Evolutionary conservation across 1,140 invertebrate genomes (phyloP).

Genomic region (Ganaspis sp.): DNA sequence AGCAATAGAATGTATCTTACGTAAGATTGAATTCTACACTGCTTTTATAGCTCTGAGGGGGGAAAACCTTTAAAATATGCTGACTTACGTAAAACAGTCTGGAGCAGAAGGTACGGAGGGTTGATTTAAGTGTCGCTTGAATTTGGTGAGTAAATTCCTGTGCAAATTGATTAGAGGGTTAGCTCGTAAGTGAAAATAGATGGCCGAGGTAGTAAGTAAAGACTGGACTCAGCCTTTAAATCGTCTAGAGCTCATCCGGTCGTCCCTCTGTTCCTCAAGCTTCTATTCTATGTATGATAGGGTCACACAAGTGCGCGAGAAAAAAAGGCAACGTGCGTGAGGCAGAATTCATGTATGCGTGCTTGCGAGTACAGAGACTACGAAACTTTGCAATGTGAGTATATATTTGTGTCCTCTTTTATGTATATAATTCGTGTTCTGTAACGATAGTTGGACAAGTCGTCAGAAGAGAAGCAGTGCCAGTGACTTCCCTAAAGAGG

Average conservation of each 20-base stretch:
- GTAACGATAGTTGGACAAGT: neutral
- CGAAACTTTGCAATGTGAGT: neutral
- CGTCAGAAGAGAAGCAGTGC: neutral
- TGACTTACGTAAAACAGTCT: too few species aligned
- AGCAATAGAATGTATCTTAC: too few species aligned
- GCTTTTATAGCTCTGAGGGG: too few species aligned
- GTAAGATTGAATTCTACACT: too few species aligned
- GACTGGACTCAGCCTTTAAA: conserved; percentile 16
- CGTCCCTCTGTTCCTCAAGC: neutral
- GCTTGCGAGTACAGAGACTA: neutral
- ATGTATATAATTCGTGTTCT: neutral
- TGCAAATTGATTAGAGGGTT: conserved; percentile 5
- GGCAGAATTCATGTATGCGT: neutral
- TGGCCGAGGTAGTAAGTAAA: neutral
- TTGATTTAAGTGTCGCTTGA: neutral
- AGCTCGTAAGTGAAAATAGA: conserved; percentile 23
- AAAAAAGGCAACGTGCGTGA: neutral
- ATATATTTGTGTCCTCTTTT: neutral
- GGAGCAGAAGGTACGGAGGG: too few species aligned
- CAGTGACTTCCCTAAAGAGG: neutral
- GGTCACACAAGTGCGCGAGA: neutral
- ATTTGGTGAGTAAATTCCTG: neutral
- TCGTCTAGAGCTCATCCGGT: conserved; percentile 12
- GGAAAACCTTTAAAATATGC: too few species aligned
- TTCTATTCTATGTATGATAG: neutral